phyloP scores from a whole-genome alignment of 1,140 invertebrate genomes.

The Trypoxylus dichotomus region DNA sequence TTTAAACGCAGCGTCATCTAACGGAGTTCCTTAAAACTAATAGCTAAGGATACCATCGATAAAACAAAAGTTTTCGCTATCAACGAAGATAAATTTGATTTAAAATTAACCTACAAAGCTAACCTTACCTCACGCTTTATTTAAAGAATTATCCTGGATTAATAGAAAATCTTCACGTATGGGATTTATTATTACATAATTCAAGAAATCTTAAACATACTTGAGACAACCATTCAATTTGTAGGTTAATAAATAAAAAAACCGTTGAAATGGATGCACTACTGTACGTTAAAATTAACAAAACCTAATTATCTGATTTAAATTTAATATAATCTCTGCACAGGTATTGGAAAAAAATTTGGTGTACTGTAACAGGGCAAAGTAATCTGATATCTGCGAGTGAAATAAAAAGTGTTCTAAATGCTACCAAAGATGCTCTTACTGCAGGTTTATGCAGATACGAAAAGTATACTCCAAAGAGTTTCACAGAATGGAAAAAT shows the following conservation, averaged over 20 bases:
- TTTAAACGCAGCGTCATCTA: too few species aligned
- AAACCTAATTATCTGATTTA: not conserved
- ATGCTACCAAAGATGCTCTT: not conserved
- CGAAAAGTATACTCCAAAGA: not conserved
- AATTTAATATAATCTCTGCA: not conserved
- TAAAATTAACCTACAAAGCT: too few species aligned
- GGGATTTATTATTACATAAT: too few species aligned
- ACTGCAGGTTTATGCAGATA: not conserved
- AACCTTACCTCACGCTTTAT: too few species aligned
- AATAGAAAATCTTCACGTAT: too few species aligned
- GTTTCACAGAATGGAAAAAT: conserved; percentile 4
- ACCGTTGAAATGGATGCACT: not conserved
- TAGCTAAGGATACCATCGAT: too few species aligned
- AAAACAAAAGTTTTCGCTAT: too few species aligned
- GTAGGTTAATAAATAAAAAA: too few species aligned
- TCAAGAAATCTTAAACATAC: not conserved
- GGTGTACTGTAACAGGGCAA: not conserved
- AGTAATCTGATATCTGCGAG: not conserved
- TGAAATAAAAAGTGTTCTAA: conserved; percentile 5
- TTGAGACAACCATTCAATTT: too few species aligned
- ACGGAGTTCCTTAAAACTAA: too few species aligned
- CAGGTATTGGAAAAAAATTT: conserved; percentile 12
- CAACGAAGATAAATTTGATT: too few species aligned
- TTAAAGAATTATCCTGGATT: too few species aligned
- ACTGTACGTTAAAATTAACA: not conserved